Evolutionary conservation across 2,113 vertebrate genomes (phyloP).

Genomic region (Chamaetylas fuelleborni): DNA sequence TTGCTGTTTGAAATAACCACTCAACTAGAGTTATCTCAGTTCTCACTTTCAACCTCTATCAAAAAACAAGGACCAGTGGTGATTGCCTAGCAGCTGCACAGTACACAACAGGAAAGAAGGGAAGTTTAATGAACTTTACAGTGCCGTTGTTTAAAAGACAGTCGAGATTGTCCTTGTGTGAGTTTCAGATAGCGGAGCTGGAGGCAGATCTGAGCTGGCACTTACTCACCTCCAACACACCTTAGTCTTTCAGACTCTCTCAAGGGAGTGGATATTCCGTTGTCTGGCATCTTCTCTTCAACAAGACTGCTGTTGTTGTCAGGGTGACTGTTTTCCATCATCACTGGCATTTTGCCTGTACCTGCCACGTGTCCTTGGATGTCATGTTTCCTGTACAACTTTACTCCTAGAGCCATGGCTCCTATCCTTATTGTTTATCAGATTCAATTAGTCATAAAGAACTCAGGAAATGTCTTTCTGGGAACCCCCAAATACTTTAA

Average conservation of each 20-base stretch:
- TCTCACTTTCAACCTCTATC: neutral
- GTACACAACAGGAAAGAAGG: neutral
- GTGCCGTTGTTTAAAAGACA: neutral
- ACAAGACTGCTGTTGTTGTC: neutral
- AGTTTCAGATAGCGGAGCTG: neutral
- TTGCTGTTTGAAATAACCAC: neutral
- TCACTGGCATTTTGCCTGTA: neutral
- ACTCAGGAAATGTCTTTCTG: neutral
- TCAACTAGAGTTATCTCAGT: neutral
- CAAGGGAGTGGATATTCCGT: neutral
- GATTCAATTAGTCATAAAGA: neutral
- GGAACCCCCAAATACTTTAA: neutral
- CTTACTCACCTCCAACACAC: conserved; percentile 40
- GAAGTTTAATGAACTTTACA: neutral
- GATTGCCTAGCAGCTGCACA: neutral
- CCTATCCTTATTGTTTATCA: neutral
- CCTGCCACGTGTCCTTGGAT: neutral
- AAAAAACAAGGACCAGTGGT: neutral
- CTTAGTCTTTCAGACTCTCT: conserved; percentile 3
- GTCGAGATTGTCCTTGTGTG: neutral
- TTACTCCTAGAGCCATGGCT: neutral
- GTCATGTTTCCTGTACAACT: neutral
- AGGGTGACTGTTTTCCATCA: neutral
- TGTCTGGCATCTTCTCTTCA: neutral
- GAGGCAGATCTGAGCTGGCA: conserved; percentile 18